Evolutionary conservation across 2,888 invertebrate genomes (phyloP), one percentile per base, ranked within the genome.

Genomic region (Liodrosophila aerea): DNA sequence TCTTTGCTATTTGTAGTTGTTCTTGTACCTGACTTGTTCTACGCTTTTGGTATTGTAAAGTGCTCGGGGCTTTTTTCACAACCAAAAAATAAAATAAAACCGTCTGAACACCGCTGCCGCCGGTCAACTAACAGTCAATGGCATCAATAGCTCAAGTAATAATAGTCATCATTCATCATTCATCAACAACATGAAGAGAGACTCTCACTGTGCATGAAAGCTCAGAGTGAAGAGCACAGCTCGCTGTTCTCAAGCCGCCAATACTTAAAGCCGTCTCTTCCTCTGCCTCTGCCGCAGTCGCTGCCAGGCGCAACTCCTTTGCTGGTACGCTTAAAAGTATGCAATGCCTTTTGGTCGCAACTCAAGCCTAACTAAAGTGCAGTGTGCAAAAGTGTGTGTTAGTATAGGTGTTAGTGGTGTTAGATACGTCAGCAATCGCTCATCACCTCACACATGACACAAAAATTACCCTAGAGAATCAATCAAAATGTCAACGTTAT

Each of bases 401-500:
- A n/a, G n/a, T n/a, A n/a, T n/a, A 4, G 29, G 22, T 22, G 5
- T 22, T 22, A 22, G 22, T 22, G 22, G 3, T 2, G 3, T 22
- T 5, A 4, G 22, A 2, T n/a, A 39, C 53, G 45, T 57, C 51
- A 27, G n/a, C 46, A 15, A 13, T 1, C 31, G 15, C 50, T 49
- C 15, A 58, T 29, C 36, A 4, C 49, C 33, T 53, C 34, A 54
- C 12, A 51, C 9, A 36, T 62, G 69, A 57, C 70, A 69, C n/a
- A 62, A 64, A 65, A 61, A 63, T 75, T 58, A 64, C 64, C 56
- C 60, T 64, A 47, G 31, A 52, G 12, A 46, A 73, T 74, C 68
- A 74, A 82, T 77, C 85, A 76, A 64, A 44, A 7, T 31, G 65
- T 53, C 70, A 73, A 44, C 9, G 16, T 37, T 62, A 62, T 76